Evolutionary conservation across 2,113 vertebrate genomes (phyloP).

Genomic region (Channa argus): DNA sequence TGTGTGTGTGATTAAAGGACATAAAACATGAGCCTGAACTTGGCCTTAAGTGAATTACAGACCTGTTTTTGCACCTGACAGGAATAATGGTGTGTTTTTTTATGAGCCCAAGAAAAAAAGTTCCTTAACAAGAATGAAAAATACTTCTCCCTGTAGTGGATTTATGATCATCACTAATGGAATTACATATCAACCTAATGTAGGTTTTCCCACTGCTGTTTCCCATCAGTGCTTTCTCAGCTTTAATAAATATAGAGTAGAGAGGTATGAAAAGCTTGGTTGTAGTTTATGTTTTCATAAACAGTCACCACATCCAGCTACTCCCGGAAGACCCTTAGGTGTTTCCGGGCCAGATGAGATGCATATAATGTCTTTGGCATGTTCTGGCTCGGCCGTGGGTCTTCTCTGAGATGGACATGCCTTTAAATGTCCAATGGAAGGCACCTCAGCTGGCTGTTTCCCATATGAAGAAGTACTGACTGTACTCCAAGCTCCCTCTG

Average conservation of each 20-base stretch:
- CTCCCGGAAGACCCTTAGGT: no score
- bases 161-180: conserved; percentile 43
- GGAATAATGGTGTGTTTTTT: conserved; percentile 9
- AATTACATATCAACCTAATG: conserved; percentile 27
- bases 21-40: neutral
- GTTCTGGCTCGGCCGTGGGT: no score
- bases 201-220: conserved; percentile 5
- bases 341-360: no score
- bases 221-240: conserved; percentile 19
- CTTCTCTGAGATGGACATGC: no score
- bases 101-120: conserved; percentile 1
- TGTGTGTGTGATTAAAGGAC: neutral
- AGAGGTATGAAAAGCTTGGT: neutral
- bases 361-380: no score
- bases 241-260: neutral
- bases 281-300: neutral
- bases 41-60: neutral
- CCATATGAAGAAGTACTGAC: no score
- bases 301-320: no score
- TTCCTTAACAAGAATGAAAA: neutral
- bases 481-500: no score
- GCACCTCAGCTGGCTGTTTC: no score
- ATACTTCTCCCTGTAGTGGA: conserved; percentile 15
- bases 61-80: conserved; percentile 22
- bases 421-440: no score